Evolutionary conservation across 2,797 vertebrate species (phyloP), one percentile per base, ranked within the genome.

Genomic region (Sebastes itinus): DNA sequence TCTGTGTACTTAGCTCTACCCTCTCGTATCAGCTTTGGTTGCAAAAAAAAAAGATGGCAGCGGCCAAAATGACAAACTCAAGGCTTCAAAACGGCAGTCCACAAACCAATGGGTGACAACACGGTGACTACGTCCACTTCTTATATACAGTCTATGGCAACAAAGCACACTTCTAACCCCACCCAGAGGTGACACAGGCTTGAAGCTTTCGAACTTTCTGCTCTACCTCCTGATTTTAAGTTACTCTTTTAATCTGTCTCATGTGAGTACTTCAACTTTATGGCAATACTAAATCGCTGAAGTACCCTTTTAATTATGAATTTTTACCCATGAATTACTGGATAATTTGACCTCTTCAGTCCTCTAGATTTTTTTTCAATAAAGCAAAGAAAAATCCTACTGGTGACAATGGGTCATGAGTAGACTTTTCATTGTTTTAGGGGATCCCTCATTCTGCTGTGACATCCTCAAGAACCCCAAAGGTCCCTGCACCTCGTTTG

Each of bases 401-500:
- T 23, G 6, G 14, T 20, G 16, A 60, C 18, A 60, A 11, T 20
- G 18, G 14, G 23, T 69, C 42, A 61, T 3, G 10, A 4, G 16
- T 25, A 22, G 42, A 38, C 65, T 52, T 18, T 42, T 42, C 25
- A 22, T 38, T 3, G 5, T 72, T 73, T 35, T 27, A 33, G 5
- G 18, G 32, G 16, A 18, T 54, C 14, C 9, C 16, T 52, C 30
- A 23, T 64, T 63, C 23, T 75, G 60, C 72, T 60, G 38, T 6
- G 23, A n/a, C 20, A 30, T 71, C 49, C 28, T 60, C 38, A 56
- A 55, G 7, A 70, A 42, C 62, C 63, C 64, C 42, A 6, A 66
- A 75, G 56, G 67, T 81, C 70, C 61, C 18, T 60, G 14, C 38
- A 63, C 66, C 65, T 80, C 35, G 49, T 77, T 88, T 77, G 42